Conservation (phyloP, 1,140 invertebrate species). For the Ruditapes philippinarum region DNA sequence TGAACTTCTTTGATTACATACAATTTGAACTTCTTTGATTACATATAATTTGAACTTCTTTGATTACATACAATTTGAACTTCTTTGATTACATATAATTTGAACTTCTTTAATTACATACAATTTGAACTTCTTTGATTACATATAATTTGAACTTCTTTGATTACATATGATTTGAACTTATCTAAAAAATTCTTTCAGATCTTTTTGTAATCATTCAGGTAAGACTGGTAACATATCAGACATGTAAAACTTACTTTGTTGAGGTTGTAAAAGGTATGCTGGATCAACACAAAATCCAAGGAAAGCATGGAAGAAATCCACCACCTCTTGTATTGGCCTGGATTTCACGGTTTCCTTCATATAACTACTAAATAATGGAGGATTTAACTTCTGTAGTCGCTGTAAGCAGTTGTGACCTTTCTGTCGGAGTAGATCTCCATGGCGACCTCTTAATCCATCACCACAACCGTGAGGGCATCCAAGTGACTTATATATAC, state of each 20-base stretch:
- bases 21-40: no score
- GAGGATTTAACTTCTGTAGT: conserved; percentile 88
- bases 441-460: conserved; percentile 90
- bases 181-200: no score
- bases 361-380: conserved; percentile 91
- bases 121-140: no score
- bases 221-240: no score
- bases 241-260: conserved; percentile 73
- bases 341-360: conserved; percentile 92
- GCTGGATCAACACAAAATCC: conserved; percentile 97
- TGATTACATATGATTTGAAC: no score
- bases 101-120: no score
- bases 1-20: no score
- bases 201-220: no score
- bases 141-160: no score
- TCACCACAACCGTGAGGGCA: conserved; percentile 96
- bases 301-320: conserved; percentile 98
- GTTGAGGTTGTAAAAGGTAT: conserved; percentile 85
- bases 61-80: no score
- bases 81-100: no score
- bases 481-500: conserved; percentile 95
- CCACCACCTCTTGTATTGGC: conserved; percentile 94
- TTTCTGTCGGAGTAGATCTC: conserved; percentile 92
- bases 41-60: no score
- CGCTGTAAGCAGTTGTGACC: conserved; percentile 94